phyloP scores from a whole-genome alignment of 2,797 vertebrate genomes.

The Clarias pachynema region DNA sequence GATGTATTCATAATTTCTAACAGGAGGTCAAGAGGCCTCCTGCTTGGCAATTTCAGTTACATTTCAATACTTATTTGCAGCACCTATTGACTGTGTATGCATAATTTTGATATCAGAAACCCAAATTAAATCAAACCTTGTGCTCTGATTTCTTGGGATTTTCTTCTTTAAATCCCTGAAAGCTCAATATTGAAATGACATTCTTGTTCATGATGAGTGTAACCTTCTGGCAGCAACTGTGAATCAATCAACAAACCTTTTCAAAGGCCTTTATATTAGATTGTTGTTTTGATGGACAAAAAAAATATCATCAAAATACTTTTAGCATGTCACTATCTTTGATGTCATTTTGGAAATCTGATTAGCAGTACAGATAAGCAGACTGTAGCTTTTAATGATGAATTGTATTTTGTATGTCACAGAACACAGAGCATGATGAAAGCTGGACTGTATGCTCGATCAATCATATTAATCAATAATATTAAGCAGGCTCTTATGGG shows the following conservation, averaged over 20 bases:
- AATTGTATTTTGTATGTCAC: conserved; percentile 26
- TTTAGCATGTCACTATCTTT: not conserved
- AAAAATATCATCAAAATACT: not conserved
- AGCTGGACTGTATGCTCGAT: conserved; percentile 32
- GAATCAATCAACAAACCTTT: not conserved
- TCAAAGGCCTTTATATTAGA: not conserved
- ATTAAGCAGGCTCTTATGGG: conserved; percentile 38
- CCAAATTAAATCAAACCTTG: too few species aligned
- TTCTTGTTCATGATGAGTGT: too few species aligned
- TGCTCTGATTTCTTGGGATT: too few species aligned
- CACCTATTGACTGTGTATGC: too few species aligned
- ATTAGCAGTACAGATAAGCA: conserved; percentile 14
- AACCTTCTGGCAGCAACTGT: too few species aligned
- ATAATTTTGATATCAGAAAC: too few species aligned
- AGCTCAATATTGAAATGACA: too few species aligned
- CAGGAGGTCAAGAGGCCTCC: too few species aligned
- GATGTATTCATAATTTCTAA: too few species aligned
- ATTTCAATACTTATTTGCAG: too few species aligned
- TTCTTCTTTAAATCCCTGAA: too few species aligned
- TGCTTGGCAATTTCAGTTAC: too few species aligned
- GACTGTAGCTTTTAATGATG: conserved; percentile 28
- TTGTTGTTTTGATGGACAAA: not conserved
- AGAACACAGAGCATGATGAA: conserved; percentile 26
- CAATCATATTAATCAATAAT: conserved; percentile 46
- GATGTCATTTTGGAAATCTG: conserved; percentile 10